A percentile compares a stretch with the other conserved stretches of the same genome.
Evolutionary conservation across 2,888 invertebrate species (phyloP).

Genomic region (Drosophila percnosoma): DNA sequence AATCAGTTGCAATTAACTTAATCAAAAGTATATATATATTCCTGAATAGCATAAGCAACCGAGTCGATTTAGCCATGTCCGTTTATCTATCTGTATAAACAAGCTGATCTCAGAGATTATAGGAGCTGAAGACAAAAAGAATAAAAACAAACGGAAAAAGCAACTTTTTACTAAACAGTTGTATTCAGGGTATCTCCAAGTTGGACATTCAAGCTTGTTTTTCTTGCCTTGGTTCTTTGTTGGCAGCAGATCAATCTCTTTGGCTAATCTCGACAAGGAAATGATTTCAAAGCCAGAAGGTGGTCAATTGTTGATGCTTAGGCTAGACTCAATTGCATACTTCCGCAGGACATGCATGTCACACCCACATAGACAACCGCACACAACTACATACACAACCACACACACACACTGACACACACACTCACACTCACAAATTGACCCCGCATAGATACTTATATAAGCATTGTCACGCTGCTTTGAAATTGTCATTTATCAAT

Average conservation of each 20-base stretch:
- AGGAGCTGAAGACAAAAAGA: neutral
- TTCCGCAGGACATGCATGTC: conserved; percentile 41
- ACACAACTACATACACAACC: neutral
- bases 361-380: conserved; percentile 10
- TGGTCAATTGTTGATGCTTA: conserved; percentile 28
- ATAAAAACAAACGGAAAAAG: neutral
- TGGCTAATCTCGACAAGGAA: conserved; percentile 68
- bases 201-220: neutral
- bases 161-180: neutral
- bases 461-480: conserved; percentile 62
- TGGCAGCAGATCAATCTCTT: conserved; percentile 61
- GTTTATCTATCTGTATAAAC: neutral
- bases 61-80: neutral
- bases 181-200: neutral
- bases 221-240: conserved; percentile 1
- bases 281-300: conserved; percentile 52
- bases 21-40: neutral
- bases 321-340: conserved; percentile 62
- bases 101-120: neutral
- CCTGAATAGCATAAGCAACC: neutral
- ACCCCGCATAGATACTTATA: conserved; percentile 22
- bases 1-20: neutral
- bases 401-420: neutral
- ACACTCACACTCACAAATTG: conserved; percentile 3
- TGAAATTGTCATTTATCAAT: conserved; percentile 80